Base-by-base conservation (phyloP, 2,797 vertebrate genomes). In the Scomberomorus guttatus region DNA sequence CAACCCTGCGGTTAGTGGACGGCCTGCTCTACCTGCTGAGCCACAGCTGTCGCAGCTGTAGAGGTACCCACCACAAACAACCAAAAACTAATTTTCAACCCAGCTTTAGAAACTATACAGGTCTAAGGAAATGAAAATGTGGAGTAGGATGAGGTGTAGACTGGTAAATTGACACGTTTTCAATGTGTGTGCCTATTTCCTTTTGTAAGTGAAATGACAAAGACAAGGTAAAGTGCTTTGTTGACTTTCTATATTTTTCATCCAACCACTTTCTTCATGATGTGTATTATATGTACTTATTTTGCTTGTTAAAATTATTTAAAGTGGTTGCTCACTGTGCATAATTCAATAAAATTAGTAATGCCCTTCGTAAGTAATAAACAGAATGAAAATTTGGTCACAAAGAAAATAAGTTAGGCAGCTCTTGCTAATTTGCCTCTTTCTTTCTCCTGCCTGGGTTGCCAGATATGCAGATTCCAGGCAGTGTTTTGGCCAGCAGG, bases 381-480 rank as follows among this genome's bases (percentile, higher is more conserved):
- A 68, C 37, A 22, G 25, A 88, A 81, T 73, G 39, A 51, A 64
- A 81, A 89, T 57, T 63, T 79, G 68, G 61, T 83, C 62, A 55
- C 50, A 79, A 68, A 81, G 42, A 80, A 87, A 87, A 85, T 42
- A 86, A 83, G 73, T 80, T 82, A 14, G 71, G 72, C 76, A 59
- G 88, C 88, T 80, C 70, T 72, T 57, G 32, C 62, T 84, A 59
- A 89, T 84, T 87, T 82, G 79, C 64, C 24, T 79, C 71, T 74
- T 86, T 84, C 67, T 85, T 82, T 77, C 48, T 69, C 37, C 48
- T 77, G 65, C 50, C 81, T 74, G 85, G 37, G 58, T 86, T 90
- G 92, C 92, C 90, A 92, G 91, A 90, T 90, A 90, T 92, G 83
- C 87, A 89, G 87, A 94, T 92, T 85, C 57, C 65, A 72, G 71